phyloP scores from a whole-genome alignment of 2,113 vertebrate species.

The Barnardius zonarius region DNA sequence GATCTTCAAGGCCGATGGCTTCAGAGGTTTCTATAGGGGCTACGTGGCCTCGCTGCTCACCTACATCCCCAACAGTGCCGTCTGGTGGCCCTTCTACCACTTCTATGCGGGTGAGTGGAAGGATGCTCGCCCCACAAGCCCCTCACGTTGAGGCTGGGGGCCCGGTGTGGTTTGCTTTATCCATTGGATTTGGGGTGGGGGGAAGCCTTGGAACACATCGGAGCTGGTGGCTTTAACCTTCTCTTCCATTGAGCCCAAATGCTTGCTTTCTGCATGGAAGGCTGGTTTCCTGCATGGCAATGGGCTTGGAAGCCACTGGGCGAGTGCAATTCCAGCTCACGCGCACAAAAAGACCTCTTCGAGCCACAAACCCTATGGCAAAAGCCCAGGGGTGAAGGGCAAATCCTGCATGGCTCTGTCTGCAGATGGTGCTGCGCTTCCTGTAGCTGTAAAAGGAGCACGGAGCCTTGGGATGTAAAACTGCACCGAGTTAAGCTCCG shows the following conservation, averaged over 20 bases:
- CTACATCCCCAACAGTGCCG: constrained; percentile 96
- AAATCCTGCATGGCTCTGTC: not conserved
- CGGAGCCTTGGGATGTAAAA: not conserved
- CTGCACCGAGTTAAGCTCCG: too few species aligned
- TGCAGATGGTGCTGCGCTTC: not conserved
- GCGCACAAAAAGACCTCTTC: not conserved
- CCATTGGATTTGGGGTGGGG: not conserved
- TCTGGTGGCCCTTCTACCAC: constrained; percentile 99
- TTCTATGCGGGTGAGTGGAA: constrained; percentile 89
- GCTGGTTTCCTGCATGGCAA: not conserved
- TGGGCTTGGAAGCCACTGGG: not conserved
- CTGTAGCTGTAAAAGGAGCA: not conserved
- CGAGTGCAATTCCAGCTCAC: not conserved
- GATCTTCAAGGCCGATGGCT: constrained; percentile 87
- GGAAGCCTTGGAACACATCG: not conserved
- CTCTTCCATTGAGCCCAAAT: not conserved
- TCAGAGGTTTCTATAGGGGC: constrained; percentile 92
- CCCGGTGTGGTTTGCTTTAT: accelerated
- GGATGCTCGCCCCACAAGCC: not conserved
- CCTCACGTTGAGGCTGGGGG: accelerated
- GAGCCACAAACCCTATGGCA: not conserved
- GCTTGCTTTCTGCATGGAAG: not conserved
- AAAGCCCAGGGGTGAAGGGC: not conserved
- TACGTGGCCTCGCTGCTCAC: constrained; percentile 94
- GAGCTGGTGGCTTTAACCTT: not conserved